phyloP scores from a whole-genome alignment of 2,888 invertebrate genomes.

The Lepas anatifera region DNA sequence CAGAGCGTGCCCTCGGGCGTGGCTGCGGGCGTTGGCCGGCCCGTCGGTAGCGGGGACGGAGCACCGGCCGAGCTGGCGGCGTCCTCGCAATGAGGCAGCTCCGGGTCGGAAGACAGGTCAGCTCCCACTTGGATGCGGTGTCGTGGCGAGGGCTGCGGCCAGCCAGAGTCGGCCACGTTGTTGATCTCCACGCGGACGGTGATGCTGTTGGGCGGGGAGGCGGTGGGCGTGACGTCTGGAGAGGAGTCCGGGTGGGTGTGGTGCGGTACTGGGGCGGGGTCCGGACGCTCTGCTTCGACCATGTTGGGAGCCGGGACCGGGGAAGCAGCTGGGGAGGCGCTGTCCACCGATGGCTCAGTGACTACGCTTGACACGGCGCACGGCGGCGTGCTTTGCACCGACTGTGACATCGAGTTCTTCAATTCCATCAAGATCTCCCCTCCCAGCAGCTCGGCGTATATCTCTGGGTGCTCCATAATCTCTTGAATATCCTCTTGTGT shows the following conservation, averaged over 20 bases:
- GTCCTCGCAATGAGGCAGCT: neutral
- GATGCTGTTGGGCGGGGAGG: neutral
- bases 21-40: neutral
- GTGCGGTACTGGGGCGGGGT: no score
- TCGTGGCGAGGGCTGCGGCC: neutral
- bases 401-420: conserved; percentile 25
- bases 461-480: conserved; percentile 30
- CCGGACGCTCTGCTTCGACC: no score
- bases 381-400: conserved; percentile 8
- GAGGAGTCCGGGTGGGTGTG: no score
- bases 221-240: no score
- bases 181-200: neutral
- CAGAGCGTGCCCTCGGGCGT: neutral
- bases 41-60: neutral
- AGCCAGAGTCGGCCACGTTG: neutral
- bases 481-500: conserved; percentile 31
- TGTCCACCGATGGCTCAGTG: no score
- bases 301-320: no score
- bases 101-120: neutral
- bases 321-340: no score
- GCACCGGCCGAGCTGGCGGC: neutral
- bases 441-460: conserved; percentile 29
- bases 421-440: conserved; percentile 29
- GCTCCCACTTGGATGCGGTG: neutral
- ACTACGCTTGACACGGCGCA: no score